phyloP scores from a whole-genome alignment of 1,140 invertebrate genomes.

The Drepana arcuata region DNA sequence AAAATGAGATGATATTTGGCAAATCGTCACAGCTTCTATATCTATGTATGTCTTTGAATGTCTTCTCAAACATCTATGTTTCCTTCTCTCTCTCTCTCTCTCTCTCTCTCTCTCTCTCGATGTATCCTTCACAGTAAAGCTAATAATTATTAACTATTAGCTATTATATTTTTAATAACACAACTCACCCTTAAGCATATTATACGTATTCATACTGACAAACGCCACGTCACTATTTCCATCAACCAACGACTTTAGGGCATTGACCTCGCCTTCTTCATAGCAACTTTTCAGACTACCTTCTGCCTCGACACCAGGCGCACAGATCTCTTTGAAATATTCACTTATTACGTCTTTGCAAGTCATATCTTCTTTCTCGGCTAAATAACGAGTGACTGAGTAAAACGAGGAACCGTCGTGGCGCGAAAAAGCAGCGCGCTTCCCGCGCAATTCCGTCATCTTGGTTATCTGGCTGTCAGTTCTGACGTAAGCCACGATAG shows the following conservation, averaged over 20 bases:
- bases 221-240: constrained; percentile 89
- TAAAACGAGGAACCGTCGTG: constrained; percentile 79
- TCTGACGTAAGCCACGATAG: constrained; percentile 80
- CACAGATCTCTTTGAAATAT: constrained; percentile 78
- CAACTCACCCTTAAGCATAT: constrained; percentile 73
- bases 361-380: constrained; percentile 45
- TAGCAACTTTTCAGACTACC: constrained; percentile 26
- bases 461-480: constrained; percentile 72
- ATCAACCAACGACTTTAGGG: constrained; percentile 86
- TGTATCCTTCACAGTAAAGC: too few species aligned
- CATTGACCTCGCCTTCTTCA: constrained; percentile 69
- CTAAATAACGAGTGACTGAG: constrained; percentile 74
- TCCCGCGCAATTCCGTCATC: constrained; percentile 76
- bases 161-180: too few species aligned
- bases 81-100: too few species aligned
- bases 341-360: constrained; percentile 63
- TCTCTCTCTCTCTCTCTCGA: too few species aligned
- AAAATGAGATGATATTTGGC: too few species aligned
- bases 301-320: constrained; percentile 58
- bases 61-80: too few species aligned
- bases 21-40: too few species aligned
- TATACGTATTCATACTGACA: constrained; percentile 79
- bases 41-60: too few species aligned
- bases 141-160: too few species aligned
- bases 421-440: constrained; percentile 79